These are phyloP conservation scores for Lates japonicus DNA, from an alignment of 2,797 vertebrate species.

Conservation along the genomic window DNA sequence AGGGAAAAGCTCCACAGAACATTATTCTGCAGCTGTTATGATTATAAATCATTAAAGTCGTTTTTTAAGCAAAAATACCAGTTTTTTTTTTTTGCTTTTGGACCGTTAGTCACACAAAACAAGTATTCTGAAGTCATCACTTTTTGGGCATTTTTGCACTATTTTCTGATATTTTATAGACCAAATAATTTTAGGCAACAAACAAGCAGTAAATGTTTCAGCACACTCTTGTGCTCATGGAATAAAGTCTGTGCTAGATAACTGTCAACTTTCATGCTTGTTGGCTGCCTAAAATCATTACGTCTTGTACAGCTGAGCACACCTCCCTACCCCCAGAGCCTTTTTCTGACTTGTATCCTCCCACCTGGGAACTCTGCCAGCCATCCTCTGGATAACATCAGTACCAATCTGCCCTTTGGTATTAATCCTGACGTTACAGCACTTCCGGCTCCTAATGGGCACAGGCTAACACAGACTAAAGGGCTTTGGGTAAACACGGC, in stretches of 20 bases:
- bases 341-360: slow-evolving; percentile 32
- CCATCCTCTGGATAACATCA: slow-evolving; percentile 60
- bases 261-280: too few relatives aligned
- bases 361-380: slow-evolving; percentile 65
- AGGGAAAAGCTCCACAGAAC: neutral
- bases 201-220: neutral
- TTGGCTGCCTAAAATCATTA: too few relatives aligned
- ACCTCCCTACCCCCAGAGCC: neutral
- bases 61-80: neutral
- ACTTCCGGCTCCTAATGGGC: slow-evolving; percentile 53
- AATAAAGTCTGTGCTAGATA: too few relatives aligned
- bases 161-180: neutral
- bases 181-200: neutral
- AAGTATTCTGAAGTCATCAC: neutral
- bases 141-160: neutral
- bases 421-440: slow-evolving; percentile 58
- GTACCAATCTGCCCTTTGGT: slow-evolving; percentile 54
- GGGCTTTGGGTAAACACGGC: slow-evolving; percentile 48
- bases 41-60: neutral
- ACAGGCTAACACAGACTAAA: slow-evolving; percentile 22
- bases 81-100: neutral
- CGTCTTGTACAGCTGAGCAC: too few relatives aligned
- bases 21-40: neutral
- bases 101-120: neutral
- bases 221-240: too few relatives aligned